Conservation (phyloP, 2,113 vertebrate genomes). For the Equus przewalskii region DNA sequence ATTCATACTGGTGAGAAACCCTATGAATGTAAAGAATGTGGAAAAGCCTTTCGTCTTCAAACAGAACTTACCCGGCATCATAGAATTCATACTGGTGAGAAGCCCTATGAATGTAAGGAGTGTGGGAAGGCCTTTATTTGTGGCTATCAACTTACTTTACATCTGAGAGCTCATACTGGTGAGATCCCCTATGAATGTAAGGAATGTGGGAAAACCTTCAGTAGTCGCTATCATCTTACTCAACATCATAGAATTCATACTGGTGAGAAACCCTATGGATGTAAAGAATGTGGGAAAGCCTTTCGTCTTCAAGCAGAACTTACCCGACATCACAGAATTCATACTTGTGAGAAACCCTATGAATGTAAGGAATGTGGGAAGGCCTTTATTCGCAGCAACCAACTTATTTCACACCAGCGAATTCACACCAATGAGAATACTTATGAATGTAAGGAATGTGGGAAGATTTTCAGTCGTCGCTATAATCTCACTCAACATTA, state of each 20-base stretch:
- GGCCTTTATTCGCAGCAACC: slow-evolving; percentile 58
- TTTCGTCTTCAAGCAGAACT: slow-evolving; percentile 72
- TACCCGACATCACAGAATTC: slow-evolving; percentile 66
- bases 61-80: slow-evolving; percentile 23
- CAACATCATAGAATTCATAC: slow-evolving; percentile 59
- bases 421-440: slow-evolving; percentile 28
- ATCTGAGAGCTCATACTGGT: slow-evolving; percentile 19
- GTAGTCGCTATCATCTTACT: slow-evolving; percentile 9
- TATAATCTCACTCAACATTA: slow-evolving; percentile 44
- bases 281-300: slow-evolving; percentile 72
- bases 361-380: slow-evolving; percentile 77
- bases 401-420: slow-evolving; percentile 55
- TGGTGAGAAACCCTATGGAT: slow-evolving; percentile 67
- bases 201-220: slow-evolving; percentile 34
- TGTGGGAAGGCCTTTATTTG: slow-evolving; percentile 52
- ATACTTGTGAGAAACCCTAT: slow-evolving; percentile 76
- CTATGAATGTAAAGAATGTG: slow-evolving; percentile 20
- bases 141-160: slow-evolving; percentile 41
- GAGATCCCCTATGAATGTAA: slow-evolving; percentile 53
- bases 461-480: slow-evolving; percentile 16
- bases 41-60: background rate
- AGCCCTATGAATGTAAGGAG: slow-evolving; percentile 57
- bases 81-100: slow-evolving; percentile 34
- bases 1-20: slow-evolving; percentile 40
- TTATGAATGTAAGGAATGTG: slow-evolving; percentile 12